phyloP scores from a whole-genome alignment of 2,888 invertebrate genomes.

The Sarcophaga variegata region DNA sequence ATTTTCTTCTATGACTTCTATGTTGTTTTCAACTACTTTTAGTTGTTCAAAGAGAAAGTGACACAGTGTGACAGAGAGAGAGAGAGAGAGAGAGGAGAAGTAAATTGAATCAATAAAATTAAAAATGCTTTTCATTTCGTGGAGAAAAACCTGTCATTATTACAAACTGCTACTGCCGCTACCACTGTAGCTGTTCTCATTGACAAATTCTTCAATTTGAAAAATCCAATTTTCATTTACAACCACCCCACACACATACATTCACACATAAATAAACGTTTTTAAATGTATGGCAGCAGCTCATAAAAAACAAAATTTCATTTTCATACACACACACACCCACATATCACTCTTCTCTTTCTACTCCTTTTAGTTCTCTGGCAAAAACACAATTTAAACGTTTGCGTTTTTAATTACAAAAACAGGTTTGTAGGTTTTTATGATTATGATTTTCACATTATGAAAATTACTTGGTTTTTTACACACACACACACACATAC shows the following conservation, averaged over 20 bases:
- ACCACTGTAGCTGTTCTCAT: slow-evolving; percentile 2
- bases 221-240: slow-evolving; percentile 54
- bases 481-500: background rate
- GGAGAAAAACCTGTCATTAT: slow-evolving; percentile 25
- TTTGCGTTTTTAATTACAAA: slow-evolving; percentile 59
- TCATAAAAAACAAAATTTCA: slow-evolving; percentile 4
- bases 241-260: background rate
- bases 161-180: slow-evolving; percentile 18
- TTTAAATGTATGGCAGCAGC: slow-evolving; percentile 17
- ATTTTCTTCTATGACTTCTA: background rate
- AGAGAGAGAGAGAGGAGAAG: background rate
- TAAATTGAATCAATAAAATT: background rate
- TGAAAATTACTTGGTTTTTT: slow-evolving; percentile 53
- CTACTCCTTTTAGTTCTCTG: too few species aligned
- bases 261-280: background rate
- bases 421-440: slow-evolving; percentile 62
- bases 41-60: too few species aligned
- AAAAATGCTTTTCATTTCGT: slow-evolving; percentile 7
- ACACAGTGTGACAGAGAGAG: too few species aligned
- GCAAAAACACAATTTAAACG: slow-evolving; percentile 7
- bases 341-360: background rate
- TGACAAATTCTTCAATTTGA: slow-evolving; percentile 15
- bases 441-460: slow-evolving; percentile 61
- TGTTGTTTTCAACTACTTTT: too few species aligned
- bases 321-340: background rate